Percentiles rank a stretch among this genome's conserved stretches.
phyloP scores from a whole-genome alignment of 2,113 vertebrate species.

The Morone chrysops region DNA sequence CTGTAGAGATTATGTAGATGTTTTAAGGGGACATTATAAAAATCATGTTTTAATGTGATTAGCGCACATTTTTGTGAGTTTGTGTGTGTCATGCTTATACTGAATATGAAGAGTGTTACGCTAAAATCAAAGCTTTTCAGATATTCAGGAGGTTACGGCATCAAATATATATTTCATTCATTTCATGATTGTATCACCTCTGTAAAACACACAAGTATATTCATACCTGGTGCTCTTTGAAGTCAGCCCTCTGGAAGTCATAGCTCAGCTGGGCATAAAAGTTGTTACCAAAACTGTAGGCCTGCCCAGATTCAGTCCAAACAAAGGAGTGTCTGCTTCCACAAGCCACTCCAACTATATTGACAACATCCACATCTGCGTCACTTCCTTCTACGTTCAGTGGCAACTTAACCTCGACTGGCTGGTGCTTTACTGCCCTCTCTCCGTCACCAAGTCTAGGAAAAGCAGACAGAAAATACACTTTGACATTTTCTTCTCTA shows the following conservation, averaged over 20 bases:
- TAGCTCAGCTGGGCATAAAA: slow-evolving; percentile 68
- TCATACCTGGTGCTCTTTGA: slow-evolving; percentile 73
- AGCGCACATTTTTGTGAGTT: background rate
- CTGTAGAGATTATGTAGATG: slow-evolving; percentile 48
- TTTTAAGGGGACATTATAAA: slow-evolving; percentile 49
- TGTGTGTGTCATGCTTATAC: background rate
- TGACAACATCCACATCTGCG: background rate
- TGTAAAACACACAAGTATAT: slow-evolving; percentile 9
- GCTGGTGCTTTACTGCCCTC: slow-evolving; percentile 33
- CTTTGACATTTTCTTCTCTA: background rate
- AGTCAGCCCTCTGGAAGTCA: slow-evolving; percentile 68
- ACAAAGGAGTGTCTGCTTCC: slow-evolving; percentile 71
- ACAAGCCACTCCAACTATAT: slow-evolving; percentile 62
- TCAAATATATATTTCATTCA: background rate
- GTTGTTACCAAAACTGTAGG: slow-evolving; percentile 75
- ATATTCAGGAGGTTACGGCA: background rate
- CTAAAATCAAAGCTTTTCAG: background rate
- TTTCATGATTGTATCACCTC: background rate
- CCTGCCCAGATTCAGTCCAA: slow-evolving; percentile 63
- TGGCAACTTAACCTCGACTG: slow-evolving; percentile 55
- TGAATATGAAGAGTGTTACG: background rate
- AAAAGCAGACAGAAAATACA: slow-evolving; percentile 11
- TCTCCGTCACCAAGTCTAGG: slow-evolving; percentile 64
- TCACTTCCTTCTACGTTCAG: background rate
- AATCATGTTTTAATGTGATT: slow-evolving; percentile 18